These are phyloP conservation scores for Archips xylosteana DNA, from an alignment of 2,888 invertebrate genomes.

Conservation along the genomic window DNA sequence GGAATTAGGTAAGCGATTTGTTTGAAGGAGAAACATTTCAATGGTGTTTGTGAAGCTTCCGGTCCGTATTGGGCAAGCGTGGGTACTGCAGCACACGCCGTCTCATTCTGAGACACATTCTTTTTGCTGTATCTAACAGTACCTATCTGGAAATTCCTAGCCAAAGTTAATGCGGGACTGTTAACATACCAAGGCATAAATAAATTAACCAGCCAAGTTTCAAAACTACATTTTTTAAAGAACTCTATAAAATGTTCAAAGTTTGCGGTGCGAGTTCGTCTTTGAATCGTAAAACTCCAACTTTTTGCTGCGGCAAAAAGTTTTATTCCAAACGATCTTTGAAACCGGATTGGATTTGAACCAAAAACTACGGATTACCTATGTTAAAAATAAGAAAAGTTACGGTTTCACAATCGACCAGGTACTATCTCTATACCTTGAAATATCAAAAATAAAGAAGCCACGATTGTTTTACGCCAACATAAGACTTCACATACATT, in stretches of 20 bases:
- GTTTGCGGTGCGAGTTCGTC: conserved; percentile 30
- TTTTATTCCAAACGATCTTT: conserved; percentile 19
- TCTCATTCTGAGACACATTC: too few relatives aligned
- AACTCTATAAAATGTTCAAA: conserved; percentile 18
- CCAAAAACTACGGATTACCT: conserved; percentile 1
- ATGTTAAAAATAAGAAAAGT: neutral
- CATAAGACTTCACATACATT: too few relatives aligned
- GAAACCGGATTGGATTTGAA: conserved; percentile 25
- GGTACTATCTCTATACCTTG: too few relatives aligned
- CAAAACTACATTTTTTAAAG: conserved; percentile 32
- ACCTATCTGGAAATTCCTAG: neutral
- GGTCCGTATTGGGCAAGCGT: too few relatives aligned
- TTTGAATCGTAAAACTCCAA: conserved; percentile 31
- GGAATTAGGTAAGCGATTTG: too few relatives aligned
- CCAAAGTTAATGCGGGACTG: neutral
- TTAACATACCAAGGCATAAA: neutral
- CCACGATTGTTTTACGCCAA: too few relatives aligned
- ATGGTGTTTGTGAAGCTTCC: too few relatives aligned
- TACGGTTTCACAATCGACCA: neutral
- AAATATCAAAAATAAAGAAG: too few relatives aligned
- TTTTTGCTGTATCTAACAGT: neutral
- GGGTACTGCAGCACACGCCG: too few relatives aligned
- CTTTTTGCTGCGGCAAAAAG: conserved; percentile 34
- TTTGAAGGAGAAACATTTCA: too few relatives aligned
- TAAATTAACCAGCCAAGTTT: conserved; percentile 39